Percentiles rank a stretch among this genome's conserved stretches.
These are phyloP conservation scores for Gryllus longicercus DNA, from an alignment of 2,888 invertebrate species.

Conservation along the genomic window DNA sequence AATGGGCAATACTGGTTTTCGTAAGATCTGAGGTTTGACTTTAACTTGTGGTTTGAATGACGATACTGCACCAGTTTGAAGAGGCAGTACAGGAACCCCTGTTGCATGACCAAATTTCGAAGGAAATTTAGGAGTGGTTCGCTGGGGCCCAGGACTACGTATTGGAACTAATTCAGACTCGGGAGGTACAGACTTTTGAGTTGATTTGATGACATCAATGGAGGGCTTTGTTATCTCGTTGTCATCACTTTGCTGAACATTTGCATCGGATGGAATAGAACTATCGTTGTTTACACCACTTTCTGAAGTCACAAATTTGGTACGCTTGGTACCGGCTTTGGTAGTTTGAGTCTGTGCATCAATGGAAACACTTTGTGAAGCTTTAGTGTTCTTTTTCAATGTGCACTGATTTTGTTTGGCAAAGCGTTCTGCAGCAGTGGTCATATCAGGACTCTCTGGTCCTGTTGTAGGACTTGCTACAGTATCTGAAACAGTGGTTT, in stretches of 20 bases:
- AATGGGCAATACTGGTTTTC: slow-evolving; percentile 56
- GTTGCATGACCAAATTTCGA: slow-evolving; percentile 60
- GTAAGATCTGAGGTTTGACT: slow-evolving; percentile 76
- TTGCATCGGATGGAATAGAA: slow-evolving; percentile 26
- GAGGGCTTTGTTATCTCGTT: slow-evolving; percentile 26
- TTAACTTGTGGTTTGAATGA: slow-evolving; percentile 67
- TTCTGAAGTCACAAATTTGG: slow-evolving; percentile 38
- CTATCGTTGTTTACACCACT: slow-evolving; percentile 35
- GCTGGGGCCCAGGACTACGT: slow-evolving; percentile 54
- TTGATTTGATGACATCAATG: slow-evolving; percentile 35
- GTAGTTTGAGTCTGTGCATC: slow-evolving; percentile 40
- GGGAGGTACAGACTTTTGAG: slow-evolving; percentile 34
- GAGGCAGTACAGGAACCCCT: slow-evolving; percentile 36
- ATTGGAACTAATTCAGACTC: slow-evolving; percentile 34
- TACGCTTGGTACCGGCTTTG: slow-evolving; percentile 37
- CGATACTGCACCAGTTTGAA: slow-evolving; percentile 31
- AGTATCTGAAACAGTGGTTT: slow-evolving; percentile 33
- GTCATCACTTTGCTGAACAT: slow-evolving; percentile 27
- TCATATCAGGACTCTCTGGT: slow-evolving; percentile 62
- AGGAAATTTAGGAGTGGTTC: slow-evolving; percentile 61
- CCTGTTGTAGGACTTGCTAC: slow-evolving; percentile 42
- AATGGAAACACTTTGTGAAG: slow-evolving; percentile 35
- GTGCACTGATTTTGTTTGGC: slow-evolving; percentile 77
- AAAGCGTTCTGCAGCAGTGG: slow-evolving; percentile 72
- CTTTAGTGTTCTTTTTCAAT: slow-evolving; percentile 64